Evolutionary conservation across 2,797 vertebrate species (phyloP).

Genomic region (Betta splendens): DNA sequence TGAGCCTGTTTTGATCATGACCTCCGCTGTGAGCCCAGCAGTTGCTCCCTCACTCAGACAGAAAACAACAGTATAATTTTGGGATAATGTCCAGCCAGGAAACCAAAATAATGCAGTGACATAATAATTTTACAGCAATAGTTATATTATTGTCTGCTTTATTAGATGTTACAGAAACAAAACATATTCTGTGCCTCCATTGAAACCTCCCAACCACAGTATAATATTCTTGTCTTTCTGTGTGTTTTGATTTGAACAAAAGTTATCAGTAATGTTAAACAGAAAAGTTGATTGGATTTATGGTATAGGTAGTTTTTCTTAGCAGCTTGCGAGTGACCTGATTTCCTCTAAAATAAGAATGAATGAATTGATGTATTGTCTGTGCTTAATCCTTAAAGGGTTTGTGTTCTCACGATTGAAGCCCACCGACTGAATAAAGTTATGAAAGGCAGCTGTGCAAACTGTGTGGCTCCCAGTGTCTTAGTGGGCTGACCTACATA

Average conservation of each 20-base stretch:
- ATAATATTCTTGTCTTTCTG: background rate
- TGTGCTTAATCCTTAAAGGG: constrained; percentile 1
- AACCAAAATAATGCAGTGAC: background rate
- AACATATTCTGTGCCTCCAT: constrained; percentile 58
- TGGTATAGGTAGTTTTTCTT: too few species aligned
- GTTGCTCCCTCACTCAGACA: constrained; percentile 19
- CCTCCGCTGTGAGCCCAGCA: constrained; percentile 33
- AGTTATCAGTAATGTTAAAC: too few species aligned
- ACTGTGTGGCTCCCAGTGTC: constrained; percentile 10
- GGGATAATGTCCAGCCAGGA: constrained; percentile 14
- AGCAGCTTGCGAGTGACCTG: constrained; percentile 42
- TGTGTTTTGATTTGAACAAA: constrained; percentile 13
- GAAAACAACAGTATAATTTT: constrained; percentile 14
- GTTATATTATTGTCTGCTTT: constrained; percentile 13
- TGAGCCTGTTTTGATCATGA: constrained; percentile 25
- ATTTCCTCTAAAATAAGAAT: constrained; percentile 10
- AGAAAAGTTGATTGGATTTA: too few species aligned
- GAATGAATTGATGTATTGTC: background rate
- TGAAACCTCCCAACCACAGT: constrained; percentile 6
- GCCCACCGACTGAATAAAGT: constrained; percentile 18
- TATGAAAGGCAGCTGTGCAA: constrained; percentile 8
- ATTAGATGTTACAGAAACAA: constrained; percentile 13
- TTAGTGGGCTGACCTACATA: background rate
- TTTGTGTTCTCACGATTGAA: constrained; percentile 12
- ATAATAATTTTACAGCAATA: constrained; percentile 8